These are phyloP conservation scores for Orestias chungarensis DNA, from an alignment of 2,797 vertebrate species.

Conservation along the genomic window DNA sequence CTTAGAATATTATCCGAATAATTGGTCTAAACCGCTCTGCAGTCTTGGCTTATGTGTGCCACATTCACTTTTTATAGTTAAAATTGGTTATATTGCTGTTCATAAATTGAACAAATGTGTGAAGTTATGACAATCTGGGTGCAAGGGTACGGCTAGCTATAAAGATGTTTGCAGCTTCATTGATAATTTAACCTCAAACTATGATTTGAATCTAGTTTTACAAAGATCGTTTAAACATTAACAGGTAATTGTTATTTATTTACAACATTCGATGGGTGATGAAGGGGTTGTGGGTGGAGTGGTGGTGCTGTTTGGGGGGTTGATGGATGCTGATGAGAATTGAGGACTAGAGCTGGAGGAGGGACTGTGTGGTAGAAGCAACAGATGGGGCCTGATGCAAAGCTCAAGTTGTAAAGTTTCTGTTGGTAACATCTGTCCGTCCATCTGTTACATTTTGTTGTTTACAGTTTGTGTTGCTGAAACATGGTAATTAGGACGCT, in stretches of 20 bases:
- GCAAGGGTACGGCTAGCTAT: background rate
- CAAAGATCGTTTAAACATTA: slow-evolving; percentile 30
- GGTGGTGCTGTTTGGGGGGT: too few species aligned
- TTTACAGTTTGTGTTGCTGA: slow-evolving; percentile 67
- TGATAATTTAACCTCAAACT: background rate
- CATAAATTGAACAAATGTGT: background rate
- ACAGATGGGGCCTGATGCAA: slow-evolving; percentile 83
- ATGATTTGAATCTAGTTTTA: slow-evolving; percentile 17
- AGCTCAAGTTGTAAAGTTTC: slow-evolving; percentile 84
- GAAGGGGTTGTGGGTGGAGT: background rate
- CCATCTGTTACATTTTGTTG: slow-evolving; percentile 77
- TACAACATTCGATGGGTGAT: too few species aligned
- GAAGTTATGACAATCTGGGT: background rate
- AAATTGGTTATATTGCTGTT: slow-evolving; percentile 1
- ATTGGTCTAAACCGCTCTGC: slow-evolving; percentile 27
- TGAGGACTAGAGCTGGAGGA: slow-evolving; percentile 66
- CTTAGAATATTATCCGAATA: slow-evolving; percentile 25
- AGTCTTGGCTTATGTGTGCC: slow-evolving; percentile 6
- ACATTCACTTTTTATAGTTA: slow-evolving; percentile 2
- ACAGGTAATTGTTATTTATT: slow-evolving; percentile 48
- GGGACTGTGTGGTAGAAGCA: slow-evolving; percentile 68
- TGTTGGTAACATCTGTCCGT: slow-evolving; percentile 84
- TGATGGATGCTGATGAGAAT: slow-evolving; percentile 69
- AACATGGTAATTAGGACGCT: slow-evolving; percentile 55
- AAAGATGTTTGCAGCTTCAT: background rate